Evolutionary conservation across 2,113 vertebrate species (phyloP).

Genomic region (Esox niger): DNA sequence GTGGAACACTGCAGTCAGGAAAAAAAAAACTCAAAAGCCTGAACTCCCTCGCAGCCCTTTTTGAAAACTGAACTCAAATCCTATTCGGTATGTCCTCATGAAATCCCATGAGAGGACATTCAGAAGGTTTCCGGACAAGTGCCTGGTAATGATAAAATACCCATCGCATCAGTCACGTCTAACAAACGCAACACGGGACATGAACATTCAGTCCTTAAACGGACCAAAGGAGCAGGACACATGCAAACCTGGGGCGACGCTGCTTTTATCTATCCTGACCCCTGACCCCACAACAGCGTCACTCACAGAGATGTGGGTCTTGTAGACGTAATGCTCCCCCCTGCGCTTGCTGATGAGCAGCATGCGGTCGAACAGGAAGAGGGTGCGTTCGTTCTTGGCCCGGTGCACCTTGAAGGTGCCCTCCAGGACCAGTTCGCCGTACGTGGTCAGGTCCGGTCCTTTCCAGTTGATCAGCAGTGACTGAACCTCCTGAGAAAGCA

Average conservation of each 20-base stretch:
- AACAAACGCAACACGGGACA: no score
- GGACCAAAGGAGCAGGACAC: no score
- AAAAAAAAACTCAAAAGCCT: background rate
- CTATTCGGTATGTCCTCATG: no score
- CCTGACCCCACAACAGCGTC: background rate
- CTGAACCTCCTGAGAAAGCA: conserved; percentile 83
- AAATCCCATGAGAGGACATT: no score
- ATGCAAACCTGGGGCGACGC: no score
- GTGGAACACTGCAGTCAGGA: conserved; percentile 79
- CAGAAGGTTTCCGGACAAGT: no score
- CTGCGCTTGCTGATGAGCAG: conserved; percentile 88
- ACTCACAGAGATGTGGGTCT: conserved; percentile 85
- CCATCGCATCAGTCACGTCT: no score
- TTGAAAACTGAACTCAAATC: no score
- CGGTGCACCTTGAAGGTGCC: conserved; percentile 86
- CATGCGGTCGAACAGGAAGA: conserved; percentile 89
- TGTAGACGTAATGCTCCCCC: conserved; percentile 86
- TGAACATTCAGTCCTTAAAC: no score
- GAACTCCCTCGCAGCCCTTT: no score
- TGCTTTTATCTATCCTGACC: no score
- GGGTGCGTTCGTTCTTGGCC: conserved; percentile 83
- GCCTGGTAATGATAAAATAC: no score
- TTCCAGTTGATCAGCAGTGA: conserved; percentile 91
- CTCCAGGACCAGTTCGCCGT: conserved; percentile 92
- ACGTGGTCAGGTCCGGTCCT: conserved; percentile 87